Evolutionary conservation across 2,888 invertebrate species (phyloP).

Genomic region (Byasa hedistus): DNA sequence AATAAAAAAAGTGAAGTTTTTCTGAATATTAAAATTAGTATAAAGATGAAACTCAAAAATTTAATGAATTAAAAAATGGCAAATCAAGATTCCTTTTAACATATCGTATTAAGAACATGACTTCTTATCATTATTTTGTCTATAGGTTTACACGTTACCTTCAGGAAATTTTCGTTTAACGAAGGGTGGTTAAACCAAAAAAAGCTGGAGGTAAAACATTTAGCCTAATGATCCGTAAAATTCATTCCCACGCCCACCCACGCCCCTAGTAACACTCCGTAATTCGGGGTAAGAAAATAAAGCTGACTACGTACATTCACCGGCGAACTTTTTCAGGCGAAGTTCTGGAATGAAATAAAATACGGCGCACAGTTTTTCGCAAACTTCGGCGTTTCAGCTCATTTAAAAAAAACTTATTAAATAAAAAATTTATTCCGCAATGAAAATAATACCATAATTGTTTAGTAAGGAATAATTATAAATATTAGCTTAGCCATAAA

Average conservation of each 20-base stretch:
- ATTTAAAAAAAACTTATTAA: neutral
- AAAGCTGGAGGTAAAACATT: too few species aligned
- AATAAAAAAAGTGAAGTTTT: too few species aligned
- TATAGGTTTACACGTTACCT: constrained; percentile 23
- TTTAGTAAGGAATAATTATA: neutral
- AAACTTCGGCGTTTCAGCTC: neutral
- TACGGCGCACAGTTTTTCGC: neutral
- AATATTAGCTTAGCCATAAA: neutral
- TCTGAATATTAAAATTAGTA: too few species aligned
- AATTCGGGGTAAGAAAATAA: constrained; percentile 52
- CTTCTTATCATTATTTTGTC: too few species aligned
- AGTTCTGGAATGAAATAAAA: neutral
- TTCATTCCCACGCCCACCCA: constrained; percentile 48
- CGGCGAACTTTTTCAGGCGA: constrained; percentile 9
- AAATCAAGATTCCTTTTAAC: too few species aligned
- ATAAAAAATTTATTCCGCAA: neutral
- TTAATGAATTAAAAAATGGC: too few species aligned
- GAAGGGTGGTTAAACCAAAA: too few species aligned
- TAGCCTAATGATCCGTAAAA: constrained; percentile 72
- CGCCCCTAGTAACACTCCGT: constrained; percentile 55
- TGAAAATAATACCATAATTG: neutral
- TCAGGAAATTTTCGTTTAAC: constrained; percentile 50
- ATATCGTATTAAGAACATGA: too few species aligned
- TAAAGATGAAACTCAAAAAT: too few species aligned
- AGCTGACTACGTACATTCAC: constrained; percentile 9